Conservation (phyloP, 2,888 invertebrate genomes). For the Epistrophe eligans region DNA sequence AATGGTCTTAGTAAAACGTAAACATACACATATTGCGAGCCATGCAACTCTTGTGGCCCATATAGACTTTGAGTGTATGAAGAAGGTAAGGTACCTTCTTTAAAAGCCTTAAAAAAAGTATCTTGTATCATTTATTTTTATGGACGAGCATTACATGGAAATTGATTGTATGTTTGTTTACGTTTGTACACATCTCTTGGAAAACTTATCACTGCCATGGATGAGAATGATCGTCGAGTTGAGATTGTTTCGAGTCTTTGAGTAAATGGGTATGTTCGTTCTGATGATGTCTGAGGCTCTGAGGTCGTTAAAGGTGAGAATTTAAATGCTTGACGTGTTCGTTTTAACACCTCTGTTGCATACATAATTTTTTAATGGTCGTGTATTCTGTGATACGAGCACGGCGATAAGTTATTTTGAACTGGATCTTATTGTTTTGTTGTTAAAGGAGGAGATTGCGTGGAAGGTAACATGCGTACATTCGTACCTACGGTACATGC, state of each 20-base stretch:
- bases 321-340: slow-evolving; percentile 75
- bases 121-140: slow-evolving; percentile 47
- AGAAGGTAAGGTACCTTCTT: background rate
- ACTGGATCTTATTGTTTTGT: slow-evolving; percentile 53
- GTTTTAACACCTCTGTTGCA: slow-evolving; percentile 73
- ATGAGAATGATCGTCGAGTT: slow-evolving; percentile 52
- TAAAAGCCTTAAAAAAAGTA: background rate
- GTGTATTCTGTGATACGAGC: slow-evolving; percentile 32
- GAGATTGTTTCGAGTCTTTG: slow-evolving; percentile 33
- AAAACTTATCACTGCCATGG: slow-evolving; percentile 53
- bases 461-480: background rate
- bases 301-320: slow-evolving; percentile 63
- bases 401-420: slow-evolving; percentile 61
- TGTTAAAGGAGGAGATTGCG: background rate
- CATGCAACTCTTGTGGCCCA: slow-evolving; percentile 6
- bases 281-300: background rate
- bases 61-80: background rate
- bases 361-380: slow-evolving; percentile 69
- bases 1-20: background rate
- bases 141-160: slow-evolving; percentile 66
- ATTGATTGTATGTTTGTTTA: slow-evolving; percentile 42
- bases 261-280: background rate
- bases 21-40: no score
- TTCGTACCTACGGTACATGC: background rate
- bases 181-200: slow-evolving; percentile 36